Conservation (phyloP, 2,797 vertebrate genomes). For the Sebastes paucispinis region DNA sequence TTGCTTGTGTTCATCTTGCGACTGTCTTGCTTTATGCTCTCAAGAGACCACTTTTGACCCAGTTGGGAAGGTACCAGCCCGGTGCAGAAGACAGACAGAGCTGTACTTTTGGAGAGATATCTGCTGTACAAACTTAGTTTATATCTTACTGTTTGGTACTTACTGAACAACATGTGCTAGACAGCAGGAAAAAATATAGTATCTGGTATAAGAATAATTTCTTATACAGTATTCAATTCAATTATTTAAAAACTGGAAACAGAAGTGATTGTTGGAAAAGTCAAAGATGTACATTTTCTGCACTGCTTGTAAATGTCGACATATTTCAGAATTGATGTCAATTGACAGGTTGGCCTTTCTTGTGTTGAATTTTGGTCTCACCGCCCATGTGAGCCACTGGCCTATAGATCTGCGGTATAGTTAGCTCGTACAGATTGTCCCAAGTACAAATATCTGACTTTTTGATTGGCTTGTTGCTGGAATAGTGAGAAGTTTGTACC, state of each 20-base stretch:
- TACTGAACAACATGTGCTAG: neutral
- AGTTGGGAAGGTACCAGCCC: slow-evolving; percentile 39
- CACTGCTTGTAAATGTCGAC: neutral
- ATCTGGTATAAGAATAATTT: neutral
- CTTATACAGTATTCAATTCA: neutral
- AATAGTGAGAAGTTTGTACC: neutral
- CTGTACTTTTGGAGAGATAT: slow-evolving; percentile 8
- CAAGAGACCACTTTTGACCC: slow-evolving; percentile 64
- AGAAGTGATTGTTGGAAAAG: neutral
- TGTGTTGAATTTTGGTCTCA: neutral
- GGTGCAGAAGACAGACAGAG: slow-evolving; percentile 4
- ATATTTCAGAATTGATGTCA: neutral
- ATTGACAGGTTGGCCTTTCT: neutral
- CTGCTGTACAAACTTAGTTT: neutral
- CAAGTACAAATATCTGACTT: neutral
- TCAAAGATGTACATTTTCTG: neutral
- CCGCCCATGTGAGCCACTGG: neutral
- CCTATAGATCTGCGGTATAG: neutral
- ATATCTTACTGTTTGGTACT: neutral
- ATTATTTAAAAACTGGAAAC: neutral
- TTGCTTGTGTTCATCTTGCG: slow-evolving; percentile 49
- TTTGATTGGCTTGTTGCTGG: neutral
- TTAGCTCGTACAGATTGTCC: neutral
- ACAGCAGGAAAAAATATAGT: neutral
- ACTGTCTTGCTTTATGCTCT: slow-evolving; percentile 50